Percentiles rank a stretch among this genome's conserved stretches.
phyloP scores from a whole-genome alignment of 2,888 invertebrate genomes.

The Drosophila mercatorum region DNA sequence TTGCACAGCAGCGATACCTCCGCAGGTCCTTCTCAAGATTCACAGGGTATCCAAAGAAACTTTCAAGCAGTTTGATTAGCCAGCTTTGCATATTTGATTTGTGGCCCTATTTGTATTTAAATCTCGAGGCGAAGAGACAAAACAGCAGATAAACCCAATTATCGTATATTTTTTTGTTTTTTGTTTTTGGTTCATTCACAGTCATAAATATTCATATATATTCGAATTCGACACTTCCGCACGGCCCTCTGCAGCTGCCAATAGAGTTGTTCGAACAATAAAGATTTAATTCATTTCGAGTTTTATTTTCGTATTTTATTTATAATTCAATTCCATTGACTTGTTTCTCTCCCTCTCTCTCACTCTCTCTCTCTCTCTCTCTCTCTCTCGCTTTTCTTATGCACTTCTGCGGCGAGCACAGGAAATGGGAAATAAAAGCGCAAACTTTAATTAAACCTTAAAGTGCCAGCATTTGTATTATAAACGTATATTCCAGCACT shows the following conservation, averaged over 20 bases:
- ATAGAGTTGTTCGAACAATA: conserved; percentile 5
- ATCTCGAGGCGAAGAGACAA: conserved; percentile 41
- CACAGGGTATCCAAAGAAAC: conserved; percentile 12
- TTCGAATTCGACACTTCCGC: conserved; percentile 21
- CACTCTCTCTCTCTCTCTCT: not conserved
- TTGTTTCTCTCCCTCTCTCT: conserved; percentile 5
- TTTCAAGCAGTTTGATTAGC: conserved; percentile 35
- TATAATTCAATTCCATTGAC: conserved; percentile 33
- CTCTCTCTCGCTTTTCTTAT: conserved; percentile 20
- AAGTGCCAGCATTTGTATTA: conserved; percentile 37
- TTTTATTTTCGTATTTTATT: conserved; percentile 46
- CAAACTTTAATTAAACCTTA: conserved; percentile 64
- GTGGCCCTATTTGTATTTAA: conserved; percentile 24
- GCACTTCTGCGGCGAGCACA: conserved; percentile 48
- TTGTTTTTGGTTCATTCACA: conserved; percentile 26
- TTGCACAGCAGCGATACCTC: too few species aligned
- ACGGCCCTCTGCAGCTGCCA: conserved; percentile 3
- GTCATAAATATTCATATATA: conserved; percentile 59
- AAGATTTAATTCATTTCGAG: conserved; percentile 30
- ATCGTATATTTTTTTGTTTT: conserved; percentile 31
- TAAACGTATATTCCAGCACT: conserved; percentile 22
- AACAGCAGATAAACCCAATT: conserved; percentile 48
- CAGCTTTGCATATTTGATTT: conserved; percentile 53
- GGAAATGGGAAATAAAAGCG: conserved; percentile 69
- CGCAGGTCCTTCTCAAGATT: not conserved